Conservation (phyloP, 2,113 vertebrate species). For the Mola mola region DNA sequence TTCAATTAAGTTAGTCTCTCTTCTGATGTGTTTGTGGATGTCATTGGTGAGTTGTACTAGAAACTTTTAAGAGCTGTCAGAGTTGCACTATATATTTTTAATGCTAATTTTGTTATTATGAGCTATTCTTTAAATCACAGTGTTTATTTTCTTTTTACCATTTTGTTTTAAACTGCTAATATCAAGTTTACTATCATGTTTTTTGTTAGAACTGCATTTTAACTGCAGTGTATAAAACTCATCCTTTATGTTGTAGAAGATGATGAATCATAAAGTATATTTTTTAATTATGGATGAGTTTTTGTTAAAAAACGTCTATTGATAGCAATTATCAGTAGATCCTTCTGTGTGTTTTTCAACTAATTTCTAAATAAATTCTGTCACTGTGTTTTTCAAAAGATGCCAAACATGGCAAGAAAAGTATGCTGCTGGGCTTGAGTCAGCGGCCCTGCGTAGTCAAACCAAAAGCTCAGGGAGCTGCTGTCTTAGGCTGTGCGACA, state of each 20-base stretch:
- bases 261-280: too few relatives aligned
- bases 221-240: too few relatives aligned
- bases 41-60: too few relatives aligned
- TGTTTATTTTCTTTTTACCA: too few relatives aligned
- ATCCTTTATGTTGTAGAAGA: too few relatives aligned
- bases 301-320: not conserved
- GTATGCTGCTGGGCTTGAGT: constrained; percentile 72
- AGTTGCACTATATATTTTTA: too few relatives aligned
- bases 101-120: too few relatives aligned
- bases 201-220: too few relatives aligned
- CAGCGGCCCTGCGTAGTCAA: constrained; percentile 36
- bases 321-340: not conserved
- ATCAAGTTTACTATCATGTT: too few relatives aligned
- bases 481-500: constrained; percentile 15
- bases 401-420: constrained; percentile 74
- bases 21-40: constrained; percentile 11
- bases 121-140: too few relatives aligned
- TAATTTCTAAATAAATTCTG: not conserved
- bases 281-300: not conserved
- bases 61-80: too few relatives aligned
- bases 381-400: constrained; percentile 56
- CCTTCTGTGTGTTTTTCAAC: not conserved
- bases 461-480: constrained; percentile 44
- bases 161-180: too few relatives aligned
- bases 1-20: constrained; percentile 1